Percentiles rank a stretch among this genome's conserved stretches.
Evolutionary conservation across 2,888 invertebrate genomes (phyloP).

Genomic region (Odontothrips loti): DNA sequence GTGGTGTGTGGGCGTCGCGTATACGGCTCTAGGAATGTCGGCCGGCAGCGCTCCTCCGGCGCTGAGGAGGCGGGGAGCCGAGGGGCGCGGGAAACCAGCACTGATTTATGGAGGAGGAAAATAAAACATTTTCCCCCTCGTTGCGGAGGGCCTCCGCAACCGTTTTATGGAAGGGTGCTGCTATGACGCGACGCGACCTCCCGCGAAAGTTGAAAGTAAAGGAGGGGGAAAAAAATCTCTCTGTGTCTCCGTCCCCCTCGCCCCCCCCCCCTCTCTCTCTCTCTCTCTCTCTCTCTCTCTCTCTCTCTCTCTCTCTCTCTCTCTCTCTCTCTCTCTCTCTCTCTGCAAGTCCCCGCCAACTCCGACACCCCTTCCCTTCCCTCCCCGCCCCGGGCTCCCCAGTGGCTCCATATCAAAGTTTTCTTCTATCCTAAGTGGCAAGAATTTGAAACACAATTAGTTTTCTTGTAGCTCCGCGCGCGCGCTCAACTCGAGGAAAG

Average conservation of each 20-base stretch:
- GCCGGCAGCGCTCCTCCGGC: too few species aligned
- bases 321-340: too few species aligned
- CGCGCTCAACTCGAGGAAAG: neutral
- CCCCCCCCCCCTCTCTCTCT: neutral
- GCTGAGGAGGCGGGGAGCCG: too few species aligned
- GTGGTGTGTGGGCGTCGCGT: too few species aligned
- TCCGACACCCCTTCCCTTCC: neutral
- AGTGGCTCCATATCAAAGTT: constrained; percentile 26
- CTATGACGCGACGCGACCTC: neutral
- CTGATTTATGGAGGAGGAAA: neutral
- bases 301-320: too few species aligned
- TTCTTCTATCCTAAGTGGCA: constrained; percentile 24
- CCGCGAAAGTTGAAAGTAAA: neutral
- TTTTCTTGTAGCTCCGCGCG: constrained; percentile 15
- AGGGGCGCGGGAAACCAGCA: neutral
- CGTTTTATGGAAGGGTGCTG: neutral
- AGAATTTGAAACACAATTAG: constrained; percentile 27
- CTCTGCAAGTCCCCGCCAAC: neutral
- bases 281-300: too few species aligned
- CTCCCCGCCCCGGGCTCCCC: neutral
- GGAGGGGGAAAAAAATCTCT: neutral
- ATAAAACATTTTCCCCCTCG: neutral
- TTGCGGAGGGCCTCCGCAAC: too few species aligned
- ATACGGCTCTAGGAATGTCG: too few species aligned
- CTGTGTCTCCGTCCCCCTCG: neutral